Base-by-base conservation (phyloP, 2,888 invertebrate species). In the Eristalinus sepulchralis region DNA sequence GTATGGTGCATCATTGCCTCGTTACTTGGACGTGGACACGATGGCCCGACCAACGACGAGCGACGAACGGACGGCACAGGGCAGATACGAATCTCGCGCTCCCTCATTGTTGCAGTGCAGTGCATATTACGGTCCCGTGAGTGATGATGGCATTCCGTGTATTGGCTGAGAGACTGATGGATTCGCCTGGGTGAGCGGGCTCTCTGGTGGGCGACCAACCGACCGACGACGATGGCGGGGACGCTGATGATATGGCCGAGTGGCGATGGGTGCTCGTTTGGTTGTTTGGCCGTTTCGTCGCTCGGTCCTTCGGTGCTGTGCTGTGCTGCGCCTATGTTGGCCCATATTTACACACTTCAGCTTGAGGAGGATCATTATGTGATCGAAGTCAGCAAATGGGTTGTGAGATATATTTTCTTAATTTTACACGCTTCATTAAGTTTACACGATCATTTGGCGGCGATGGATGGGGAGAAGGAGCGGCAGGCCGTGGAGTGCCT, bases 361-460 rank as follows among this genome's bases (percentile, higher is more conserved):
- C 64, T 71, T 67, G 60, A 75, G 71, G 66, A 82, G 83, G 78
- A 67, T 86, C 75, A 77, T 86, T 75, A 79, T 78, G 62, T 75
- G 86, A 83, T 86, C 82, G 77, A 73, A 75, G 67, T 55, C 80
- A 76, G 76, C 81, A 84, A 84, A 78, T 83, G 83, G 78, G 70
- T 71, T 83, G 78, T 71, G 75, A 86, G 73, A 83, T 79, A 72
- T 79, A 86, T 86, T 86, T 79, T 83, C 79, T 71, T 86, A 83
- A 86, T 86, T 86, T 86, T 79, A 83, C 78, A 86, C 75, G 86
- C 83, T 83, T 86, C 86, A 86, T 86, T 86, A 83, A 67, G 34
- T 71, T 83, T 79, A 86, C 78, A 83, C 85, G 85, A 85, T 85
- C 71, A 72, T 76, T 76, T 84, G 71, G 57, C 66, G 55, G 59